A percentile compares a stretch with the other conserved stretches of the same genome.
phyloP scores from a whole-genome alignment of 2,113 vertebrate species.

The Tragelaphus buxtoni region DNA sequence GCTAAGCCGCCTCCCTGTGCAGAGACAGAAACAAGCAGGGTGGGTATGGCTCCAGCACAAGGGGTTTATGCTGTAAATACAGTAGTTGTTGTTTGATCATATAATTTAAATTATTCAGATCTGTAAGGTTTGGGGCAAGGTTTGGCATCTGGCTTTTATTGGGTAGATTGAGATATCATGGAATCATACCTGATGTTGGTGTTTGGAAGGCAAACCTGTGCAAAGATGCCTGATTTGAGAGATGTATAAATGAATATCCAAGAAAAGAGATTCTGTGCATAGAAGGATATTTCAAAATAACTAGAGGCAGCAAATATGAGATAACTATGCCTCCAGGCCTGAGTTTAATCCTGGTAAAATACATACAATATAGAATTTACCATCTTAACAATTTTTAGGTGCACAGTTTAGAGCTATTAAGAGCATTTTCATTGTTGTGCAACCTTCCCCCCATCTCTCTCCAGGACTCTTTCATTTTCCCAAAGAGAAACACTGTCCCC shows the following conservation, averaged over 20 bases:
- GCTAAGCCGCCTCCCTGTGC: background rate
- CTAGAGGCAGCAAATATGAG: background rate
- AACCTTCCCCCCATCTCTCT: accelerated
- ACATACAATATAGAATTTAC: too few species aligned
- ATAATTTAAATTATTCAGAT: background rate
- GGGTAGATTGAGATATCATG: background rate
- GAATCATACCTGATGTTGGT: background rate
- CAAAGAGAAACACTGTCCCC: background rate
- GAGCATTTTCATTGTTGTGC: accelerated
- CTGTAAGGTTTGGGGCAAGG: background rate
- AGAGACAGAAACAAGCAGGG: background rate
- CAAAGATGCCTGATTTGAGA: background rate
- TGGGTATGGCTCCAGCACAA: background rate
- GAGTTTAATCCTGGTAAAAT: background rate
- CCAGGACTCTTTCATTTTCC: background rate
- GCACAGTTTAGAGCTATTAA: too few species aligned
- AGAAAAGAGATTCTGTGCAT: background rate
- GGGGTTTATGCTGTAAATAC: background rate
- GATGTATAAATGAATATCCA: background rate
- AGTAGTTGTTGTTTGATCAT: background rate
- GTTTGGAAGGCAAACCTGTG: background rate
- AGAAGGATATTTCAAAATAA: background rate
- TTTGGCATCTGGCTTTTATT: background rate
- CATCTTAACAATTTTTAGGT: background rate
- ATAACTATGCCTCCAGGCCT: background rate